Percentiles rank a stretch among this genome's conserved stretches.
Conservation (phyloP, 2,113 vertebrate genomes). For the Geococcyx californianus region DNA sequence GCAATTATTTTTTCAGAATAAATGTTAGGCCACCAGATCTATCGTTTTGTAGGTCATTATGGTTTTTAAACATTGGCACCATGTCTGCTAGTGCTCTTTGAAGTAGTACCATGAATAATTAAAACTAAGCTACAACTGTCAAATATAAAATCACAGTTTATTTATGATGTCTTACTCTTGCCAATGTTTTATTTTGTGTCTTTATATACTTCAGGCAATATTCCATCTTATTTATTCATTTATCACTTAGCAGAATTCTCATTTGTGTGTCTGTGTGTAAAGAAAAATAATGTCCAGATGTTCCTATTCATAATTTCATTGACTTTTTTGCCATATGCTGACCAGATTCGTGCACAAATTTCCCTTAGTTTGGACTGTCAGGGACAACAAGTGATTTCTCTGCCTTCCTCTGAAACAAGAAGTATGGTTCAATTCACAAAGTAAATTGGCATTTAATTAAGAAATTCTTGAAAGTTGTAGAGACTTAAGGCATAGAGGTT, state of each 20-base stretch:
- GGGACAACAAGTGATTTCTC: not conserved
- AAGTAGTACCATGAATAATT: not conserved
- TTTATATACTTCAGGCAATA: not conserved
- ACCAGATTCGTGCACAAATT: not conserved
- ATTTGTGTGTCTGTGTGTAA: not conserved
- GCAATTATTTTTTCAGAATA: not conserved
- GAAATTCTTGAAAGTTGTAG: not conserved
- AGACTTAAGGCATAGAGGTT: not conserved
- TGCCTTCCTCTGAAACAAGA: not conserved
- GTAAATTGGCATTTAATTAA: not conserved
- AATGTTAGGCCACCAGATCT: not conserved
- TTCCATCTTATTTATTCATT: not conserved
- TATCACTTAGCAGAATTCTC: not conserved
- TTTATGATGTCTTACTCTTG: not conserved
- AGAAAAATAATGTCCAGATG: not conserved
- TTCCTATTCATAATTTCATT: not conserved
- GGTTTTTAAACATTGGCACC: not conserved
- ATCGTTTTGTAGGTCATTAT: not conserved
- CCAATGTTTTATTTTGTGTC: not conserved
- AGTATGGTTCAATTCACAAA: not conserved
- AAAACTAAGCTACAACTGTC: not conserved
- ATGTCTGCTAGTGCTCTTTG: not conserved
- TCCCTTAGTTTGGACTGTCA: not conserved
- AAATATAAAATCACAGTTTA: not conserved
- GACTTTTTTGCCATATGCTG: not conserved